Evolutionary conservation across 2,113 vertebrate species (phyloP), one percentile per base, ranked within the genome.

Genomic region (Chamaetylas fuelleborni): DNA sequence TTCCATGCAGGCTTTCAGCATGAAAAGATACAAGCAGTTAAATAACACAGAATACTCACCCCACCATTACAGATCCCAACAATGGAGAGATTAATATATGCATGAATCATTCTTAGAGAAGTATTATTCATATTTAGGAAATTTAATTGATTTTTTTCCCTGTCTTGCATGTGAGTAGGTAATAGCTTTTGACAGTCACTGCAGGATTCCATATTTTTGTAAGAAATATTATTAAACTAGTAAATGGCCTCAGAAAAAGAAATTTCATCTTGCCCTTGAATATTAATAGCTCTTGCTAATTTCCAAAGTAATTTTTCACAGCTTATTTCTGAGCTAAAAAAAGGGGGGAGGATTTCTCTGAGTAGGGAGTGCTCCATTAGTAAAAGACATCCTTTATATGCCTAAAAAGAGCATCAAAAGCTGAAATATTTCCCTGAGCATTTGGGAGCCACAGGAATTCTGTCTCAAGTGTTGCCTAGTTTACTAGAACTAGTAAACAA

Each of bases 251-350:
- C 12, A 80, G 43, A 17, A 64, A 81, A 62, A 89, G 18, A 14
- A 89, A 77, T 84, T 81, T 76, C 8, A 77, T 73, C 58, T 77
- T 88, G 9, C 2, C 50, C 28, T 64, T 77, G 24, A 67, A 36
- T 73, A 77, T 43, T 77, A 72, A 72, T 28, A 88, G 40, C 19
- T 65, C 23, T 57, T 65, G 8, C 23, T 88, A 70, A 83, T 83
- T 88, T 91, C 36, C 19, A 76, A 77, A 86, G 17, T 48, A 86
- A 48, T 40, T 82, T 85, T 88, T 88, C 22, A 72, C 12, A 54
- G 29, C 3, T 64, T 88, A 16, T 57, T 91, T 88, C 45, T 38
- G 14, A 17, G 9, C 22, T 64, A 43, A 64, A 25, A 34, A 33
- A 22, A 5, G 3, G 2, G 3, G 1, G 2, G 8, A 2, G 43